Percentiles rank a stretch among this genome's conserved stretches.
phyloP scores from a whole-genome alignment of 2,888 invertebrate genomes.

The Cryptops parisi region DNA sequence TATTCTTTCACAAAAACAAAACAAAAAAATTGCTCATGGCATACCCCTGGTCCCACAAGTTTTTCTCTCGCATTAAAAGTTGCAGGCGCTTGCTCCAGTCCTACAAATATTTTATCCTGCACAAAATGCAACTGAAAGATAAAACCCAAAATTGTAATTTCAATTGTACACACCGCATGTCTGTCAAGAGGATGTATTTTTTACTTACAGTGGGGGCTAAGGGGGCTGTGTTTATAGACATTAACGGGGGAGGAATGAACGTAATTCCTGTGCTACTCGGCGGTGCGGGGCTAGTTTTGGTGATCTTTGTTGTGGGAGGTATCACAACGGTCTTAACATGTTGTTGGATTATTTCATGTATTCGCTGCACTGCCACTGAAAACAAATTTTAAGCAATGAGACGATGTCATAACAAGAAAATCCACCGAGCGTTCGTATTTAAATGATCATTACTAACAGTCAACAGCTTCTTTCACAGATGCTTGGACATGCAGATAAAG shows the following conservation, averaged over 20 bases:
- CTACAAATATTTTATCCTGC: conserved; percentile 59
- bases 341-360: conserved; percentile 37
- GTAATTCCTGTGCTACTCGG: conserved; percentile 2
- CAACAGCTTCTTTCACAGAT: conserved; percentile 38
- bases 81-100: conserved; percentile 58
- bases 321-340: conserved; percentile 14
- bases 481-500: conserved; percentile 43
- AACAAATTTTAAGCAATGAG: neutral
- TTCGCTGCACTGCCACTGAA: conserved; percentile 39
- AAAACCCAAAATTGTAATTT: neutral
- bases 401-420: neutral
- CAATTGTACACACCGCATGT: neutral
- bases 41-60: conserved; percentile 45
- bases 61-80: conserved; percentile 59
- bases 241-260: conserved; percentile 33
- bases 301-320: neutral
- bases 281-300: conserved; percentile 7
- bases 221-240: conserved; percentile 29
- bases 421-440: neutral
- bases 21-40: conserved; percentile 17
- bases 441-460: conserved; percentile 30
- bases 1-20: conserved; percentile 2
- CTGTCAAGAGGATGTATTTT: too few relatives aligned
- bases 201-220: conserved; percentile 8
- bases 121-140: conserved; percentile 26